Base-by-base conservation (phyloP, 2,797 vertebrate genomes). In the Yasuhikotakia modesta region DNA sequence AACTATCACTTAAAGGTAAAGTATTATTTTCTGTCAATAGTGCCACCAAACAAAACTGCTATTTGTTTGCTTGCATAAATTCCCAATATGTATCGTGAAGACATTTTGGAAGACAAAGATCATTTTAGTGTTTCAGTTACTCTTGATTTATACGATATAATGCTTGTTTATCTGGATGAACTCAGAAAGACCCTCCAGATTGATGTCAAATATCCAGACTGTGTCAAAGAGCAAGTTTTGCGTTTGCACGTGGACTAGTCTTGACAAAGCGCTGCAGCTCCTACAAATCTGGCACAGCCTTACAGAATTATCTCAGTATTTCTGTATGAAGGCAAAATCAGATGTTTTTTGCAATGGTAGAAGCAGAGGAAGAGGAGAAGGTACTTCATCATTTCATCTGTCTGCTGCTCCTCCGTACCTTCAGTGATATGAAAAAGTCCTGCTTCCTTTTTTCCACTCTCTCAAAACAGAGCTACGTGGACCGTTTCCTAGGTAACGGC, bases 401-500 rank as follows among this genome's bases (percentile, higher is more conserved):
- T 69, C 43, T 27, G 35, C 67, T 27, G 2, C 48, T 74, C 30
- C 71, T 53, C 57, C 76, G 24, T 55, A 70, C 60, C 78, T 78
- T 81, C 63, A 70, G 19, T 81, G 78, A 78, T 73, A 74, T 16
- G 43, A 69, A 67, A 27, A 27, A 80, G 74, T 73, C 70, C 52
- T 60, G 81, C 76, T 82, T 84, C 76, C 75, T 78, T 79, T 35
- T 71, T 0, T 45, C 52, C 39, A 8, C 43, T 21, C 53, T 17
- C 74, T 83, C 83, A 43, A 19, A 73, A 78, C 68, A 57, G 78
- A 81, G 2, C 71, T 71, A 85, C 81, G 65, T 45, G 79, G 85
- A 87, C 81, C 11, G 83, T 85, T 88, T 85, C 86, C 87, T 61
- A 65, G 82, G 84, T 81, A 81, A 87, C 86, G 0, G 63, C 71